Conservation (phyloP, 1,140 invertebrate genomes). For the Antheraea pernyi region DNA sequence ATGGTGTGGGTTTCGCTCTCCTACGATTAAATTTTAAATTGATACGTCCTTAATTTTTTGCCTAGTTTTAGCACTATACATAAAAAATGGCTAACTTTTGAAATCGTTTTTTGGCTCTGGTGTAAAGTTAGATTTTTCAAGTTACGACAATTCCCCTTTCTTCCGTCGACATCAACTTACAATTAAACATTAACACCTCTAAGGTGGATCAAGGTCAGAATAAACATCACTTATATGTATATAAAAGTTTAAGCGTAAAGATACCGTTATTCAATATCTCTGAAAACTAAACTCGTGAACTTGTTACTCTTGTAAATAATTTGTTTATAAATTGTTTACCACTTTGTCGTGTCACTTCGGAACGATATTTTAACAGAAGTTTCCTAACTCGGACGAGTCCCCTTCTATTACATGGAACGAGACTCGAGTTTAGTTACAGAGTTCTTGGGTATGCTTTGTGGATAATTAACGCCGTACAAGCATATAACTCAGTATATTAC, state of each 20-base stretch:
- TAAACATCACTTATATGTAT: not conserved
- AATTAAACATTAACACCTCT: not conserved
- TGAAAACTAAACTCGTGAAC: slow-evolving; percentile 13
- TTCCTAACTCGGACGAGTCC: slow-evolving; percentile 29
- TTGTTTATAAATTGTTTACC: slow-evolving; percentile 29
- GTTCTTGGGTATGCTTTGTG: slow-evolving; percentile 10
- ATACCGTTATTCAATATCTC: slow-evolving; percentile 5
- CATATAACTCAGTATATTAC: not conserved
- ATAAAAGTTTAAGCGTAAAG: not conserved
- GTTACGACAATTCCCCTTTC: too few relatives aligned
- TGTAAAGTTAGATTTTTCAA: too few relatives aligned
- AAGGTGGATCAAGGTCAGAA: not conserved
- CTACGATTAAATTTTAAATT: too few relatives aligned
- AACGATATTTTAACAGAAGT: slow-evolving; percentile 32
- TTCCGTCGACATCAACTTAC: not conserved
- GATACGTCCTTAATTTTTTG: too few relatives aligned
- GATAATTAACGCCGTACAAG: slow-evolving; percentile 10
- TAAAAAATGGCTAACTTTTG: too few relatives aligned
- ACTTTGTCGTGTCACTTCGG: slow-evolving; percentile 22
- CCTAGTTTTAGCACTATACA: too few relatives aligned
- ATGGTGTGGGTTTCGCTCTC: too few relatives aligned
- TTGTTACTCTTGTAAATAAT: slow-evolving; percentile 24
- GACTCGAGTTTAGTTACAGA: slow-evolving; percentile 24
- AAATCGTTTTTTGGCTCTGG: too few relatives aligned
- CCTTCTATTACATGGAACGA: slow-evolving; percentile 33